A percentile compares a stretch with the other conserved stretches of the same genome.
phyloP scores from a whole-genome alignment of 1,140 invertebrate genomes.

The Drosophila eugracilis region DNA sequence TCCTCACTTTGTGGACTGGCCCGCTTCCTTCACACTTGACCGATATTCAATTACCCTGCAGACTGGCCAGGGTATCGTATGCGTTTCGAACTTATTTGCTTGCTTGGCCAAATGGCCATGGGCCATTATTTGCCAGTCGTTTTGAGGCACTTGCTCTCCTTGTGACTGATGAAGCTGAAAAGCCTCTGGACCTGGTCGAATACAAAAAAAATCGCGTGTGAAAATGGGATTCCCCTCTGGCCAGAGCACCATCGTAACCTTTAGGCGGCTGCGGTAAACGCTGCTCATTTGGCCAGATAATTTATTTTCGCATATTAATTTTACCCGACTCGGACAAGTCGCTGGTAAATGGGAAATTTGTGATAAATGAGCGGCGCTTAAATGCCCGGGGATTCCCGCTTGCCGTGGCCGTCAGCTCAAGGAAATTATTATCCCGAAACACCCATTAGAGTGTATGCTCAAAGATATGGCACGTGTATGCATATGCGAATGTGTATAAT shows the following conservation, averaged over 20 bases:
- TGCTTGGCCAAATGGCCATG: conserved; percentile 9
- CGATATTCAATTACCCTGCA: conserved; percentile 78
- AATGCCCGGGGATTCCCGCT: conserved; percentile 53
- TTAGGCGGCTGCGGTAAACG: conserved; percentile 50
- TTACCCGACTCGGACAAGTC: conserved; percentile 54
- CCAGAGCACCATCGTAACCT: no score
- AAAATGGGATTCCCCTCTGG: conserved; percentile 53
- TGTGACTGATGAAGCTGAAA: conserved; percentile 80
- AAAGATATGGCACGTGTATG: conserved; percentile 49
- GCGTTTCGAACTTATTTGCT: conserved; percentile 16
- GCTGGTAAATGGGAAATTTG: conserved; percentile 75
- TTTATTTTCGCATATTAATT: conserved; percentile 84
- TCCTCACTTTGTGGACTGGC: no score
- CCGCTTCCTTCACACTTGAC: conserved; percentile 68
- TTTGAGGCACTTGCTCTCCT: conserved; percentile 57
- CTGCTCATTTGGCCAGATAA: conserved; percentile 81
- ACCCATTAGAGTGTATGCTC: conserved; percentile 28
- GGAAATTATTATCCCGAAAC: conserved; percentile 70
- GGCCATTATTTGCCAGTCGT: conserved; percentile 58
- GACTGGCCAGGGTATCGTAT: conserved; percentile 22
- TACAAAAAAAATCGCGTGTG: conserved; percentile 72
- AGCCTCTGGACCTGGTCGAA: conserved; percentile 34
- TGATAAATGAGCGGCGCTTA: conserved; percentile 79
- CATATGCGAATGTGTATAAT: conserved; percentile 20
- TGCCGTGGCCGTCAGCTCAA: conserved; percentile 11